Conservation (phyloP, 2,797 vertebrate genomes). For the Tokudaia tokunoshimensis region DNA sequence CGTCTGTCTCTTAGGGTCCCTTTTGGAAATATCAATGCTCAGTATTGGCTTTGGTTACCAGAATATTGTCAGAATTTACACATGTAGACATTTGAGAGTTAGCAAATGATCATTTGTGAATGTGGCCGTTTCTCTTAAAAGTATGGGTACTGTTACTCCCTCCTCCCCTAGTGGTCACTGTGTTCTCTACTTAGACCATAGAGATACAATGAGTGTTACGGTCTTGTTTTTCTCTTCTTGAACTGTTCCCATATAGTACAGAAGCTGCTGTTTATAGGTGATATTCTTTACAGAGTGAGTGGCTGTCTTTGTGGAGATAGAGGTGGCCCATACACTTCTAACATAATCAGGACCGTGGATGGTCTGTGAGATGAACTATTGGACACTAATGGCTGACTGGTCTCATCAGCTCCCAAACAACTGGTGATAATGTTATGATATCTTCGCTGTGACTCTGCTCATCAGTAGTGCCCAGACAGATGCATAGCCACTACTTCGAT, state of each 20-base stretch:
- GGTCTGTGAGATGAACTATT: conserved; percentile 37
- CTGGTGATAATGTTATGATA: conserved; percentile 46
- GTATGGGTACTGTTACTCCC: background rate
- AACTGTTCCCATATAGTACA: conserved; percentile 52
- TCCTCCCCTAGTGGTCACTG: background rate
- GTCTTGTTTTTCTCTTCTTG: conserved; percentile 52
- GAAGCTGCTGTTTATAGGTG: conserved; percentile 57
- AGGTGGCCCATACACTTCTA: conserved; percentile 4
- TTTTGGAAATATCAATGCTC: conserved; percentile 16
- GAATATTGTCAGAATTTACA: conserved; percentile 43
- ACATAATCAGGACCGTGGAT: conserved; percentile 20
- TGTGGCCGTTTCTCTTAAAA: conserved; percentile 39
- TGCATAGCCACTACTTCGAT: background rate
- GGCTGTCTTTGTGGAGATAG: conserved; percentile 22
- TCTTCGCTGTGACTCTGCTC: background rate
- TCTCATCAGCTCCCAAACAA: conserved; percentile 3
- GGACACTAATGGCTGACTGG: conserved; percentile 5
- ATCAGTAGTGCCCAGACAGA: background rate
- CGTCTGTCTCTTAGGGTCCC: background rate
- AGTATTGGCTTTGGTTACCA: background rate
- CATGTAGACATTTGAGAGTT: conserved; percentile 47
- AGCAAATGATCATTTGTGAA: conserved; percentile 7
- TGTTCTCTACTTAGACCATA: conserved; percentile 18
- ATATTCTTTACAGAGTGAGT: conserved; percentile 47
- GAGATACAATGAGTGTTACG: conserved; percentile 33